Base-by-base conservation (phyloP, 2,113 vertebrate genomes). In the Rhinolophus ferrumequinum region DNA sequence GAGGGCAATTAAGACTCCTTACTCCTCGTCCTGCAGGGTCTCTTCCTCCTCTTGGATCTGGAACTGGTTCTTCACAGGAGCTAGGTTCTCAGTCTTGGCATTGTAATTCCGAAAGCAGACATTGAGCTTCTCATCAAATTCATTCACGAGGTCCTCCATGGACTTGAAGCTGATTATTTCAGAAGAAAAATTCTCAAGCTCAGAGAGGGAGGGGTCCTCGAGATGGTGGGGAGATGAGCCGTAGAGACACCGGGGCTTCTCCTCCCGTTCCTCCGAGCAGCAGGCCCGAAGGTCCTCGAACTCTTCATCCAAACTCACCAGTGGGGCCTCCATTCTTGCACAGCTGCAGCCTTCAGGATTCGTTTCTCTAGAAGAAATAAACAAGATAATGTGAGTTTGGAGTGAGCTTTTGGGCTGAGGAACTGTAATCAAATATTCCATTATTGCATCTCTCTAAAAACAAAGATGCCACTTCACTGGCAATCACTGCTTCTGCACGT, bases 101-200 rank as follows among this genome's bases (percentile, higher is more conserved):
- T 99, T 99, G 98, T 99, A 99, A 97, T 99, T 99, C 97, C 99
- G 99, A 98, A 99, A 99, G 97, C 99, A 99, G 94, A 99, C 99
- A 21, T 99, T 99, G 94, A 99, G 99, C 98, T 99, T 99, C 98
- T 99, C 99, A 5, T 99, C 99, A 90, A 99, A 99, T 90, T 99
- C 99, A 22, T 99, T 99, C 94, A 99, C 99, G 75, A 99, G 99
- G 96, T 99, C 99, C 97, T 99, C 99, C 99, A 99, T 99, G 69
- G 99, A 99, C 98, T 99, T 99, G 98, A 99, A 99, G 98, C 99
- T 99, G 98, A 99, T 99, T 97, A 99, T 99, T 98, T 99, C 99
- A 0, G 99, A 99, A 35, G 98, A 98, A 98, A 99, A 99, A 98
- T 99, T 99, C 98, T 99, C 99, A 95, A 99, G 98, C 98, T 99